A percentile compares a stretch with the other conserved stretches of the same genome.
Evolutionary conservation across 2,113 vertebrate species (phyloP).

Genomic region (Eptesicus fuscus): DNA sequence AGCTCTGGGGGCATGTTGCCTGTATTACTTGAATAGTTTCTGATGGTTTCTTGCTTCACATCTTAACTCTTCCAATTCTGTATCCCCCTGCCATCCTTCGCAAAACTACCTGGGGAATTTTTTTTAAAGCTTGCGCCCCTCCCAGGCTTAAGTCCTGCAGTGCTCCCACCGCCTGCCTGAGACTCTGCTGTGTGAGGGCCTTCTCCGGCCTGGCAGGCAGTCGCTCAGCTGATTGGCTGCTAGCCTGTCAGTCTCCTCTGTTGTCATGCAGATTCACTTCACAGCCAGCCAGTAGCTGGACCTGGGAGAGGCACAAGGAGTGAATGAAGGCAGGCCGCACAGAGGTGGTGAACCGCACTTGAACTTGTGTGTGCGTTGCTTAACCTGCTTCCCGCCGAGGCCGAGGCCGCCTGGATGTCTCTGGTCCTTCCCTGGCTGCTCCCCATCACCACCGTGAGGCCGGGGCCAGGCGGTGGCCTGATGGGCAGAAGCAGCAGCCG

Average conservation of each 20-base stretch:
- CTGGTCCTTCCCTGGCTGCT: background rate
- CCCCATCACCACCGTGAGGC: background rate
- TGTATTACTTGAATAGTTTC: background rate
- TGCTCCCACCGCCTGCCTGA: accelerated
- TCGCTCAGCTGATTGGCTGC: background rate
- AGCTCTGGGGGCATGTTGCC: too few relatives aligned
- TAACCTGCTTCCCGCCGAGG: background rate
- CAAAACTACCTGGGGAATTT: background rate
- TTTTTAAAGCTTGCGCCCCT: background rate
- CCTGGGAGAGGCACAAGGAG: background rate
- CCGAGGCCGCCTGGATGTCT: background rate
- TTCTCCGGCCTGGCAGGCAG: background rate
- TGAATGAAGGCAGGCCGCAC: background rate
- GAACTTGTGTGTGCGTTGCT: background rate
- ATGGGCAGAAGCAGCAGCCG: background rate
- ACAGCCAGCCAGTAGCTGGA: accelerated
- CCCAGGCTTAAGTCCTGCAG: background rate
- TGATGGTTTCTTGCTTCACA: background rate
- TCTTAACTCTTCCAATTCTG: background rate
- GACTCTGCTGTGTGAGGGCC: background rate
- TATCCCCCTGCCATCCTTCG: too few relatives aligned
- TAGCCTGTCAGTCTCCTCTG: too few relatives aligned
- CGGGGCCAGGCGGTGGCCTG: accelerated
- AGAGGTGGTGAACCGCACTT: too few relatives aligned
- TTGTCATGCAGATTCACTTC: accelerated